These are phyloP conservation scores for Acrobasis repandana DNA, from an alignment of 2,888 invertebrate species.

Conservation along the genomic window DNA sequence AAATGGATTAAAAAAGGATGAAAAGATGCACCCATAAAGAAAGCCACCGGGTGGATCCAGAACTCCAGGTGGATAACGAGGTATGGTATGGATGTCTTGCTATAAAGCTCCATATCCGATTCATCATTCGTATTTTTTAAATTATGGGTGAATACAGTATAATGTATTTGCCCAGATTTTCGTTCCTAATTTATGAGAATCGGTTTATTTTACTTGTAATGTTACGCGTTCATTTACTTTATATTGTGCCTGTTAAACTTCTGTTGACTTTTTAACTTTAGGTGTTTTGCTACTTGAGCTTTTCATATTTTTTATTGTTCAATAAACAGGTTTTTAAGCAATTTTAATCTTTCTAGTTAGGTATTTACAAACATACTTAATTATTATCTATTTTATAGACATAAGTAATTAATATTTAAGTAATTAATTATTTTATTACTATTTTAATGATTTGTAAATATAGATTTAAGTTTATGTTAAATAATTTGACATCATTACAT, in stretches of 20 bases:
- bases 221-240: background rate
- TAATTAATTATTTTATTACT: background rate
- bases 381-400: background rate
- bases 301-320: background rate
- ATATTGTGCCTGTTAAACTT: background rate
- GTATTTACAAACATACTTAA: background rate
- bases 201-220: background rate
- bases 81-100: too few relatives aligned
- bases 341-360: background rate
- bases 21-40: too few relatives aligned
- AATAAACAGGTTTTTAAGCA: background rate
- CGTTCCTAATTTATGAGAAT: too few relatives aligned
- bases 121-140: too few relatives aligned
- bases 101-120: too few relatives aligned
- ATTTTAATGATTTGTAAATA: background rate
- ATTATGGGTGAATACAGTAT: too few relatives aligned
- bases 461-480: constrained; percentile 1
- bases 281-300: background rate
- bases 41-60: too few relatives aligned
- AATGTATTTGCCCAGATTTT: too few relatives aligned
- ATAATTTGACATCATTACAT: constrained; percentile 2
- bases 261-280: background rate
- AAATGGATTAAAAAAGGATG: too few relatives aligned
- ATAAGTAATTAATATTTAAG: background rate
- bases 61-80: too few relatives aligned